These are phyloP conservation scores for Hymenochirus boettgeri DNA, from an alignment of 2,113 vertebrate genomes.

Conservation along the genomic window DNA sequence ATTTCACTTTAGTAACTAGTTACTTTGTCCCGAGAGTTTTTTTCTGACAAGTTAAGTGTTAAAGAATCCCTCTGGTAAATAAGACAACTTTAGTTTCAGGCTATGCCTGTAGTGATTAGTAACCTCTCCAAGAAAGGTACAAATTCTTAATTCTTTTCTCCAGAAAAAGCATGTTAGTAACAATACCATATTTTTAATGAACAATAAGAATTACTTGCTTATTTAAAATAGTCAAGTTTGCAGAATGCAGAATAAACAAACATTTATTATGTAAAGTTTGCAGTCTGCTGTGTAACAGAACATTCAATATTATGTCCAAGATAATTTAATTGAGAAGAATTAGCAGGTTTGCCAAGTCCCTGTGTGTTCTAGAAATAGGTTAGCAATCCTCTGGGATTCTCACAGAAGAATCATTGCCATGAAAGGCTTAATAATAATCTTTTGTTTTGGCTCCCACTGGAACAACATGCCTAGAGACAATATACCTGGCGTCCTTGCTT, in stretches of 20 bases:
- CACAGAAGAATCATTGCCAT: constrained; percentile 19
- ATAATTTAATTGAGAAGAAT: constrained; percentile 36
- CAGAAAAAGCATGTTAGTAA: constrained; percentile 7
- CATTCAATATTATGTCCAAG: constrained; percentile 21
- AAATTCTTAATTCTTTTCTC: constrained; percentile 10
- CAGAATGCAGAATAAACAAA: constrained; percentile 7
- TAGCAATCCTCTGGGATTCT: constrained; percentile 30
- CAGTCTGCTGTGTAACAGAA: constrained; percentile 13
- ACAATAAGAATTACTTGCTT: constrained; percentile 24
- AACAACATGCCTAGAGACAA: constrained; percentile 26
- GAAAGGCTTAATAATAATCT: constrained; percentile 39
- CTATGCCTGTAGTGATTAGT: constrained; percentile 20
- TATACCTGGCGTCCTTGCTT: constrained; percentile 34
- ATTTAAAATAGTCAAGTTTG: constrained; percentile 13
- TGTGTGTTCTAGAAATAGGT: constrained; percentile 38
- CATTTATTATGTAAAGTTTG: constrained; percentile 23
- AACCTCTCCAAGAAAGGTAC: not conserved
- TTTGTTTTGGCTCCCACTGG: constrained; percentile 38
- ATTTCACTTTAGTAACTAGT: not conserved
- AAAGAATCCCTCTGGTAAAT: not conserved
- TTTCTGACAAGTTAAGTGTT: constrained; percentile 10
- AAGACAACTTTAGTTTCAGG: not conserved
- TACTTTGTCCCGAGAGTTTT: not conserved
- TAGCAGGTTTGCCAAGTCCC: constrained; percentile 27
- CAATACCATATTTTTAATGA: constrained; percentile 14